Evolutionary conservation across 2,113 vertebrate species (phyloP).

Genomic region (Rhinopomastus cyanomelas): DNA sequence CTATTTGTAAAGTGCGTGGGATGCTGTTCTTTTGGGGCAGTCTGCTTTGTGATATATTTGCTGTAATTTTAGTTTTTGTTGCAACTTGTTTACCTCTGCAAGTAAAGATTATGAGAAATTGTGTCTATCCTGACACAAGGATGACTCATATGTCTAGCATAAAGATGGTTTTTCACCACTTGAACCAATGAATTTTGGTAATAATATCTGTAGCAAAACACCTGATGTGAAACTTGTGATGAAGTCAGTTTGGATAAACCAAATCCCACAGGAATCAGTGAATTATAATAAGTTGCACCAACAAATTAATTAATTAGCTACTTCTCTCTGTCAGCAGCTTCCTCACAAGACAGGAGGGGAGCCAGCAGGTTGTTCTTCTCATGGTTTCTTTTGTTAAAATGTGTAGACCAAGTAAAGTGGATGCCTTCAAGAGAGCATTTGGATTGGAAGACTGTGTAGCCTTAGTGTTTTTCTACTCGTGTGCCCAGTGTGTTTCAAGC

Average conservation of each 20-base stretch:
- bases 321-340: not conserved
- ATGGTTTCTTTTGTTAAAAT: not conserved
- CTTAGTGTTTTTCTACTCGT: not conserved
- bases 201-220: conserved; percentile 3
- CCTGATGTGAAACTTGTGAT: not conserved
- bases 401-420: not conserved
- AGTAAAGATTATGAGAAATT: not conserved
- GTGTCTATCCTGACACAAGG: not conserved
- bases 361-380: not conserved
- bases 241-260: not conserved
- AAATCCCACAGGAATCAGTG: not conserved
- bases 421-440: not conserved
- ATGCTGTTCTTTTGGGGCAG: not conserved
- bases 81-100: conserved; percentile 14
- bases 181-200: conserved; percentile 10
- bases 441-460: not conserved
- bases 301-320: not conserved
- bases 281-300: not conserved
- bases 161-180: conserved; percentile 12
- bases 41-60: not conserved
- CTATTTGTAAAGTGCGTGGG: not conserved
- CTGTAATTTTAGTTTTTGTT: not conserved
- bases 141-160: not conserved
- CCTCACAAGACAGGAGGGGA: not conserved
- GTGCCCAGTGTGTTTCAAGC: not conserved